These are phyloP conservation scores for Fregata magnificens DNA, from an alignment of 2,113 vertebrate genomes.

Conservation along the genomic window DNA sequence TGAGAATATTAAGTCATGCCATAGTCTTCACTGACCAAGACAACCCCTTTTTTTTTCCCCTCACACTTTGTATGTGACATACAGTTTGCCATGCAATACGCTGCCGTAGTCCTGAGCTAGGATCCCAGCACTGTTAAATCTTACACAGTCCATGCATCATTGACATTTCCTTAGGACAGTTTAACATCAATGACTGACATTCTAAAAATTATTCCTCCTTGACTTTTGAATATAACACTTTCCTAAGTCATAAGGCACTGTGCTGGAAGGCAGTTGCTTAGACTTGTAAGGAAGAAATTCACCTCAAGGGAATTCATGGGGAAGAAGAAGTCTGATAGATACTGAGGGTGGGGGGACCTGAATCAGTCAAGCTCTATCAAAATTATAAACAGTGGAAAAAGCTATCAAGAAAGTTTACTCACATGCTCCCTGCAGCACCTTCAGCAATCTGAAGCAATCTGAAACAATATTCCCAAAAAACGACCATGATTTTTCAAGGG, in stretches of 20 bases:
- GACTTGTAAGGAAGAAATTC: not conserved
- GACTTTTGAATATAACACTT: not conserved
- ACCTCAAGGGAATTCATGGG: not conserved
- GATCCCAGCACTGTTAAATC: not conserved
- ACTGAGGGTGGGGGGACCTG: not conserved
- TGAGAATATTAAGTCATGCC: not conserved
- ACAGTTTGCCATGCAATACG: not conserved
- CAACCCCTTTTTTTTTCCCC: not conserved
- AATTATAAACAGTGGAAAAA: not conserved
- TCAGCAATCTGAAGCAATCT: too few relatives aligned
- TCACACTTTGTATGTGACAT: not conserved
- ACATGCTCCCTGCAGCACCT: not conserved
- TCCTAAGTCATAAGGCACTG: not conserved
- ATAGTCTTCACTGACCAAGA: not conserved
- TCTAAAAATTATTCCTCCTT: not conserved
- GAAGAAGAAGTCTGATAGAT: not conserved
- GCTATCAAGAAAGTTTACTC: not conserved
- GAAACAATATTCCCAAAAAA: not conserved
- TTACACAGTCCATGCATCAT: not conserved
- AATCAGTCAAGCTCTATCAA: not conserved
- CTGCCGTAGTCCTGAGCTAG: fast-evolving
- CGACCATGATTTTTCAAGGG: not conserved
- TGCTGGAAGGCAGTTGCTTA: not conserved
- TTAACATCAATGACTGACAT: not conserved
- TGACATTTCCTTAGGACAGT: not conserved